Evolutionary conservation across 1,140 invertebrate genomes (phyloP).

Genomic region (Ganaspis sp.): DNA sequence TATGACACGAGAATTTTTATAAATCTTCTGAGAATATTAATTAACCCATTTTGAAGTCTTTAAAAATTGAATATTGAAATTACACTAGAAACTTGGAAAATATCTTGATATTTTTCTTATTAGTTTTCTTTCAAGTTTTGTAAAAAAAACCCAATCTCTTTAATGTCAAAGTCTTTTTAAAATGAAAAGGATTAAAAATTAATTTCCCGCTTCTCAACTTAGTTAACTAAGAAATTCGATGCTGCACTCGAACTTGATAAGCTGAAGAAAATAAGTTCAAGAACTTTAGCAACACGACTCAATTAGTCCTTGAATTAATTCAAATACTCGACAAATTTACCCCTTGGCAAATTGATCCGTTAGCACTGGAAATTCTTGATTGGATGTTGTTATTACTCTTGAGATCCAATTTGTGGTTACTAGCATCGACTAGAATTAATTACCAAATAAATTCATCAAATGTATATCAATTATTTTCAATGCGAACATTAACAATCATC

Average conservation of each 20-base stretch:
- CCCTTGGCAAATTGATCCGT: conserved; percentile 19
- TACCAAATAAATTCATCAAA: conserved; percentile 6
- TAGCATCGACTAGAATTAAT: neutral
- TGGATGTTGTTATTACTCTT: conserved; percentile 22
- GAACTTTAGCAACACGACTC: neutral
- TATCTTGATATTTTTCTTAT: too few species aligned
- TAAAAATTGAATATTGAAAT: too few species aligned
- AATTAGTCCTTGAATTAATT: conserved; percentile 18
- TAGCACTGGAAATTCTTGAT: conserved; percentile 14
- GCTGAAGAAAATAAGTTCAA: neutral
- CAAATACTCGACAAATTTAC: conserved; percentile 22
- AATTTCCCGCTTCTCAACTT: neutral
- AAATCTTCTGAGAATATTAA: too few species aligned
- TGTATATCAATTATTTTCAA: neutral
- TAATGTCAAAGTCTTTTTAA: neutral
- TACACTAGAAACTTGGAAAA: too few species aligned
- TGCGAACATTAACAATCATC: neutral
- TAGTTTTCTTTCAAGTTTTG: neutral
- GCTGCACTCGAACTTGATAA: neutral
- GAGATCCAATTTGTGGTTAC: conserved; percentile 14
- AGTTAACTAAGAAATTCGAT: neutral
- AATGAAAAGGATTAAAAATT: neutral
- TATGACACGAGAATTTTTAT: too few species aligned
- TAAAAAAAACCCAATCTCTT: neutral
- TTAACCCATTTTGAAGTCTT: too few species aligned